Evolutionary conservation across 2,797 vertebrate genomes (phyloP), one percentile per base, ranked within the genome.

Genomic region (Schizothorax lantsangensis): DNA sequence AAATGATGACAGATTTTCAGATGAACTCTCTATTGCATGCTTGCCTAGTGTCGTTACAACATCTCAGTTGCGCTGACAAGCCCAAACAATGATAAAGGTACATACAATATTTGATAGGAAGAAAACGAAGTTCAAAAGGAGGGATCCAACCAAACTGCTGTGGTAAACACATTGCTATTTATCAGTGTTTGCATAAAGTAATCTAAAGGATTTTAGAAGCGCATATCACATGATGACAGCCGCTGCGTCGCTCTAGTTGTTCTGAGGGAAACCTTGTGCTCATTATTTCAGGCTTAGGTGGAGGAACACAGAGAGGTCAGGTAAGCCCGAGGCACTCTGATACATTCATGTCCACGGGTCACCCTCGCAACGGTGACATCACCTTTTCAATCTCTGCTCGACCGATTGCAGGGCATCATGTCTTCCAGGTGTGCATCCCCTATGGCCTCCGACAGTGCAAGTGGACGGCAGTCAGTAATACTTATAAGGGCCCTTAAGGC

Each of bases 191-290:
- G 36, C 38, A 57, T 79, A 54, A 85, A 68, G 59, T 79, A 86
- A 86, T 88, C 81, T 78, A 81, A 88, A 81, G 23, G 78, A 72
- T 80, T 88, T 83, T 43, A 30, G 26, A 6, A 74, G 52, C 2
- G n/a, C 73, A 38, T 79, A 52, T 89, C 85, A 88, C 59, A 79
- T 72, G 5, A 75, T 87, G 89, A 86, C 84, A 83, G 77, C 49
- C 26, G 49, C 57, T 81, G 47, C 10, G 73, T 57, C 30, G 47
- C 45, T 26, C 54, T 30, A 15, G 23, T 66, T 43, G 45, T n/a
- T 82, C 80, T 82, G 45, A 82, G 33, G 15, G 83, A 78, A 83
- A 79, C 26, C 59, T 36, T 81, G 71, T 62, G 62, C 77, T 89
- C 72, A 84, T 88, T 88, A 89, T 73, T 75, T 47, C 71, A 79